These are phyloP conservation scores for Myotis planiceps DNA, from an alignment of 2,797 vertebrate genomes.

Conservation along the genomic window DNA sequence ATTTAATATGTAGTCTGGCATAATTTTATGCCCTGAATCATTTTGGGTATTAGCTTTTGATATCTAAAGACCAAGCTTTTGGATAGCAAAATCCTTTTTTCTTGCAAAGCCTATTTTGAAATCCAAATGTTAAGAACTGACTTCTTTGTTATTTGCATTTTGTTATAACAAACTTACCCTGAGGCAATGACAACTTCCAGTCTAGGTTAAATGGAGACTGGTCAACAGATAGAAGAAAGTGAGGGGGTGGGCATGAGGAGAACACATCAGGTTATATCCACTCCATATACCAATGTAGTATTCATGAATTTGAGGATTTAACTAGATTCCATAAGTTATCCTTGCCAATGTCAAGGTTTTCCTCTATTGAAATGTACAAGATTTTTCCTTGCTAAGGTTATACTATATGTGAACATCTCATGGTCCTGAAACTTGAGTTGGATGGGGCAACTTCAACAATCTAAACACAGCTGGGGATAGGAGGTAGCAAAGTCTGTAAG, in stretches of 20 bases:
- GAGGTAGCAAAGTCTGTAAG: neutral
- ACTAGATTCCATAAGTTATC: neutral
- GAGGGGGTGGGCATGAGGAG: too few relatives aligned
- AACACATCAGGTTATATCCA: neutral
- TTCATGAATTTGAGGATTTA: neutral
- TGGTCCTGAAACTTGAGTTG: neutral
- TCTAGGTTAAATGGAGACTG: neutral
- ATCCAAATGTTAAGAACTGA: neutral
- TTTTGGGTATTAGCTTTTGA: constrained; percentile 1
- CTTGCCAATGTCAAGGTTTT: constrained; percentile 13
- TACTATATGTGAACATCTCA: neutral
- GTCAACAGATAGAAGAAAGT: neutral
- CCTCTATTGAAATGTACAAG: neutral
- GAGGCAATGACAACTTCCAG: neutral
- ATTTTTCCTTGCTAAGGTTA: neutral
- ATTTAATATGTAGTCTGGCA: neutral
- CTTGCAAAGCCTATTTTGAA: constrained; percentile 48
- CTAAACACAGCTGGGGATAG: neutral
- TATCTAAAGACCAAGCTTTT: neutral
- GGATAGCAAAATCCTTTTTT: neutral
- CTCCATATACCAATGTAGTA: neutral
- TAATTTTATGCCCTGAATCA: neutral
- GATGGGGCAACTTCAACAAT: neutral
- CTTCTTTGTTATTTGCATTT: constrained; percentile 1
- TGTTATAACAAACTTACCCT: neutral